These are phyloP conservation scores for Salvelinus fontinalis DNA, from an alignment of 2,113 vertebrate genomes.

Conservation along the genomic window DNA sequence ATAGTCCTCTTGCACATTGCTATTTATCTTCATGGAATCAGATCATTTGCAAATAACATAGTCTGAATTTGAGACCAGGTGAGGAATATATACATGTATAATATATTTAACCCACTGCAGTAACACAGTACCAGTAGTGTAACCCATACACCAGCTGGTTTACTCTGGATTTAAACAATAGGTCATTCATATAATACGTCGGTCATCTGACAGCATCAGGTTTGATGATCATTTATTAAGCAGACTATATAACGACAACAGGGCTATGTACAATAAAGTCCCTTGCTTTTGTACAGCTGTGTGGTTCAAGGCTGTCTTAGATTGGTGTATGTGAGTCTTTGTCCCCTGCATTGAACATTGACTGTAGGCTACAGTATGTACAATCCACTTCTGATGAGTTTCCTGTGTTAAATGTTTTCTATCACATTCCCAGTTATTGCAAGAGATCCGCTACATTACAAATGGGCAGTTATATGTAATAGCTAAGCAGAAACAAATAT, in stretches of 20 bases:
- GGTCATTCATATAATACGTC: not conserved
- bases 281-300: not conserved
- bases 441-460: not conserved
- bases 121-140: not conserved
- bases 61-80: too few species aligned
- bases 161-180: not conserved
- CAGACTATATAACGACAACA: not conserved
- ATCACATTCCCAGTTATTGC: not conserved
- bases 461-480: conserved; percentile 6
- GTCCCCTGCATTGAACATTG: not conserved
- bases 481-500: conserved; percentile 20
- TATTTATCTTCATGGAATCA: too few species aligned
- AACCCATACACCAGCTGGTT: not conserved
- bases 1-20: not conserved
- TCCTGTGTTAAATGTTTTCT: not conserved
- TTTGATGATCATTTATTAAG: not conserved
- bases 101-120: not conserved
- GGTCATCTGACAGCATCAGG: not conserved
- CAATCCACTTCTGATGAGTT: not conserved
- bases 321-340: not conserved
- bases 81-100: not conserved
- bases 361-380: not conserved
- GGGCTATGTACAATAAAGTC: not conserved
- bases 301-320: not conserved
- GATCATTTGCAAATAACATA: too few species aligned